phyloP scores from a whole-genome alignment of 2,888 invertebrate genomes.

The Platycheirus albimanus region DNA sequence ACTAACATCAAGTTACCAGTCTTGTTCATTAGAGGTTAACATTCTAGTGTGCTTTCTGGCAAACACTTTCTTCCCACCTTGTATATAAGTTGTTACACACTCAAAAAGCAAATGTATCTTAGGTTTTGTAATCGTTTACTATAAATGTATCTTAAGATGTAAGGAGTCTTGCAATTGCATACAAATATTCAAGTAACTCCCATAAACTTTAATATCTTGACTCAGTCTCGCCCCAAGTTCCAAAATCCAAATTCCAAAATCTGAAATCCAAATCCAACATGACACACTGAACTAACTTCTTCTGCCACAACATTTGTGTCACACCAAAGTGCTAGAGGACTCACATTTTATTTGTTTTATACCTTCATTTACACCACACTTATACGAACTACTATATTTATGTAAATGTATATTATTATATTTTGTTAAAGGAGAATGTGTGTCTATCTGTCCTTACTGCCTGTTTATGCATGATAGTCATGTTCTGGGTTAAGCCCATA shows the following conservation, averaged over 20 bases:
- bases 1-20: too few species aligned
- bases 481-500: slow-evolving; percentile 72
- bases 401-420: neutral
- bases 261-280: slow-evolving; percentile 18
- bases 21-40: too few species aligned
- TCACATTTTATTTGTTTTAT: slow-evolving; percentile 60
- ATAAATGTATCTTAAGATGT: too few species aligned
- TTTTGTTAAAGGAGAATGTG: slow-evolving; percentile 1
- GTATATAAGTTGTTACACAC: too few species aligned
- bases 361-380: slow-evolving; percentile 11
- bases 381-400: neutral
- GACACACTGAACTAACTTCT: slow-evolving; percentile 48
- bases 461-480: slow-evolving; percentile 73
- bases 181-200: neutral
- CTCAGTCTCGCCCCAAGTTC: slow-evolving; percentile 9
- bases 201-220: slow-evolving; percentile 1
- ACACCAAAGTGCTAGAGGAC: slow-evolving; percentile 56
- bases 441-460: slow-evolving; percentile 50
- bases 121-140: neutral
- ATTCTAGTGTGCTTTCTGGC: too few species aligned
- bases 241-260: too few species aligned
- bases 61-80: too few species aligned
- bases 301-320: slow-evolving; percentile 60
- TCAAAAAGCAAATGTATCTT: neutral
- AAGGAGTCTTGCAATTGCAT: too few species aligned